phyloP scores from a whole-genome alignment of 1,140 invertebrate genomes.

The Melipona quadrifasciata region DNA sequence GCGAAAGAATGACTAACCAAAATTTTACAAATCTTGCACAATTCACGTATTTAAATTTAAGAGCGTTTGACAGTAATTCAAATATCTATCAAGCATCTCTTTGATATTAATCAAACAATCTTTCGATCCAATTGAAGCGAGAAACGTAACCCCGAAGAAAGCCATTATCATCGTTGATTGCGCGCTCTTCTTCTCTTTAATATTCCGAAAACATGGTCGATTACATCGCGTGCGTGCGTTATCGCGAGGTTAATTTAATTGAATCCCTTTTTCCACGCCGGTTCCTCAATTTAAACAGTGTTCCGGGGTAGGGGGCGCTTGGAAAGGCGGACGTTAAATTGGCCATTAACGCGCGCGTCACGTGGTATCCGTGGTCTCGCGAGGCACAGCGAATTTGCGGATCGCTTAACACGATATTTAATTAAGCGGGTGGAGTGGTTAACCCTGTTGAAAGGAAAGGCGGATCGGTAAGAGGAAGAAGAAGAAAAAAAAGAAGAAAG shows the following conservation, averaged over 20 bases:
- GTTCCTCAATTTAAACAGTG: not conserved
- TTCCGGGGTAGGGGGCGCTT: not conserved
- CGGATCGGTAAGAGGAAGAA: not conserved
- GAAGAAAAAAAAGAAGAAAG: not conserved
- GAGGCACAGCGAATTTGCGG: constrained; percentile 1
- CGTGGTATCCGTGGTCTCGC: not conserved
- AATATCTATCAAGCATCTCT: too few species aligned
- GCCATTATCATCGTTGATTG: not conserved
- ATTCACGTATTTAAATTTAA: too few species aligned
- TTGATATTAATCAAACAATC: not conserved
- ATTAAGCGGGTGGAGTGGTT: constrained; percentile 21
- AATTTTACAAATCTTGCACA: too few species aligned
- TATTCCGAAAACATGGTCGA: too few species aligned
- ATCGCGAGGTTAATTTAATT: constrained; percentile 18
- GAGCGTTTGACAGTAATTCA: too few species aligned
- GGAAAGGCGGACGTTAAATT: not conserved
- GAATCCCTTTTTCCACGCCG: not conserved
- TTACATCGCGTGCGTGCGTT: too few species aligned
- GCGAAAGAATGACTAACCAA: too few species aligned
- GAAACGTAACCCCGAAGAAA: too few species aligned
- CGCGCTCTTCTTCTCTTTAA: not conserved
- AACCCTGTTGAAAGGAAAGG: not conserved
- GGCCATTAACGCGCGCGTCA: constrained; percentile 12
- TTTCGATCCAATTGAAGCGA: not conserved
- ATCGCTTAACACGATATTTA: constrained; percentile 32